phyloP scores from a whole-genome alignment of 2,888 invertebrate species.

The Drosophila monieri region DNA sequence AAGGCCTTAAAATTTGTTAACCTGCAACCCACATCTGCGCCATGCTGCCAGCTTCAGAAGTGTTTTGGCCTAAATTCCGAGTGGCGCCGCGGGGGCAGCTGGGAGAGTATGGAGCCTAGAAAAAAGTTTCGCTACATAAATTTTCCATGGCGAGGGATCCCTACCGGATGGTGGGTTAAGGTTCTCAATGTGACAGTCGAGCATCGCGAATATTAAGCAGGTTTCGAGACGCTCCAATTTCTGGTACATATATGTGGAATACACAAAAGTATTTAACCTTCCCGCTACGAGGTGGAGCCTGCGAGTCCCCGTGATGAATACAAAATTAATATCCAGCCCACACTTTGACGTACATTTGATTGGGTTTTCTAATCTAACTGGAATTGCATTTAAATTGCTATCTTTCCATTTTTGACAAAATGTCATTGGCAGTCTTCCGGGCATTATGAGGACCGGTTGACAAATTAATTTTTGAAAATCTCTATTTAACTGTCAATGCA shows the following conservation, averaged over 20 bases:
- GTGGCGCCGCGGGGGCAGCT: constrained; percentile 30
- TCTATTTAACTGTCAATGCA: background rate
- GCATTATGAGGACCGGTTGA: background rate
- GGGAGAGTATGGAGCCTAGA: background rate
- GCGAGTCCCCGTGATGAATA: constrained; percentile 47
- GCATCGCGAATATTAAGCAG: constrained; percentile 60
- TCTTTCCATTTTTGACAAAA: background rate
- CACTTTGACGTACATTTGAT: constrained; percentile 59
- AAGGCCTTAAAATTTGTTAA: constrained; percentile 20
- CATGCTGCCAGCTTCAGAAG: constrained; percentile 52
- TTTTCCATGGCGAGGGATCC: constrained; percentile 38
- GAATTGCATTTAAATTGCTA: constrained; percentile 56
- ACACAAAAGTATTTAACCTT: constrained; percentile 3
- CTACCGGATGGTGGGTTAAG: constrained; percentile 11
- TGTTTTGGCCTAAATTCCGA: constrained; percentile 80
- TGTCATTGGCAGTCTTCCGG: background rate
- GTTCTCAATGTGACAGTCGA: constrained; percentile 68
- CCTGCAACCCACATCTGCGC: constrained; percentile 32
- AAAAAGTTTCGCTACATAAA: constrained; percentile 67
- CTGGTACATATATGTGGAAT: constrained; percentile 23
- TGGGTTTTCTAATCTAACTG: constrained; percentile 52
- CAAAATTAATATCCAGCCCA: constrained; percentile 61
- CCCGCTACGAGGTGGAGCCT: background rate
- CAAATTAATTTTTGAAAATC: constrained; percentile 2
- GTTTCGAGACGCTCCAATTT: constrained; percentile 66